Evolutionary conservation across 1,140 invertebrate species (phyloP).

Genomic region (Orchesella cincta): DNA sequence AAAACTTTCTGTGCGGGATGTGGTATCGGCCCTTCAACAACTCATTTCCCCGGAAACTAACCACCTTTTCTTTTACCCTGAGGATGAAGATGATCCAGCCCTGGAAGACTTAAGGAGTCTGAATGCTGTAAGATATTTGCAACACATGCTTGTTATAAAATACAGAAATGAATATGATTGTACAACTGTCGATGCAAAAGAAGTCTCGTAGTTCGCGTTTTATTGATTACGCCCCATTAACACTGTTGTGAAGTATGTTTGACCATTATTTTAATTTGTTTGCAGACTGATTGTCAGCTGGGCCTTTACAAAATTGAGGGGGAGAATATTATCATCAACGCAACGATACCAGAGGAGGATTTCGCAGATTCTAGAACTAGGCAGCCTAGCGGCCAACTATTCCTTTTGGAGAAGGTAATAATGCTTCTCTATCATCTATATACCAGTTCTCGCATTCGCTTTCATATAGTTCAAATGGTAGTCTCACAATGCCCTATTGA

Average conservation of each 20-base stretch:
- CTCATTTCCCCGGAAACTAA: slow-evolving; percentile 49
- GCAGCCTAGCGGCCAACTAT: slow-evolving; percentile 54
- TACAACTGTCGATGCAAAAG: slow-evolving; percentile 19
- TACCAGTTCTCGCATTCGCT: too few relatives aligned
- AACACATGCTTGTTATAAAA: background rate
- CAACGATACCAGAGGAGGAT: slow-evolving; percentile 70
- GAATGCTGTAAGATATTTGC: slow-evolving; percentile 45
- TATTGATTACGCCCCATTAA: too few relatives aligned
- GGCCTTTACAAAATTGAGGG: slow-evolving; percentile 79
- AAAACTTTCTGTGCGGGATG: slow-evolving; percentile 75
- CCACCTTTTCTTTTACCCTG: slow-evolving; percentile 44
- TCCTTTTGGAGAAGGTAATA: slow-evolving; percentile 71
- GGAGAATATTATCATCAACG: slow-evolving; percentile 83
- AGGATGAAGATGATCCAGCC: slow-evolving; percentile 35
- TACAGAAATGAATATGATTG: slow-evolving; percentile 7
- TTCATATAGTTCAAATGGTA: too few relatives aligned
- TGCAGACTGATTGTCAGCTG: slow-evolving; percentile 77
- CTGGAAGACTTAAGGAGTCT: slow-evolving; percentile 45
- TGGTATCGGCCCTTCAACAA: slow-evolving; percentile 71
- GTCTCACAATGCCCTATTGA: too few relatives aligned
- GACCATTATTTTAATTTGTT: too few relatives aligned
- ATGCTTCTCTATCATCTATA: too few relatives aligned
- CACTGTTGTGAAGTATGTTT: too few relatives aligned
- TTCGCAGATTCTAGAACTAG: slow-evolving; percentile 55
- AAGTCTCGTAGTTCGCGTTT: background rate